Conservation (phyloP, 1,140 invertebrate species). For the Meloidogyne chitwoodi region DNA sequence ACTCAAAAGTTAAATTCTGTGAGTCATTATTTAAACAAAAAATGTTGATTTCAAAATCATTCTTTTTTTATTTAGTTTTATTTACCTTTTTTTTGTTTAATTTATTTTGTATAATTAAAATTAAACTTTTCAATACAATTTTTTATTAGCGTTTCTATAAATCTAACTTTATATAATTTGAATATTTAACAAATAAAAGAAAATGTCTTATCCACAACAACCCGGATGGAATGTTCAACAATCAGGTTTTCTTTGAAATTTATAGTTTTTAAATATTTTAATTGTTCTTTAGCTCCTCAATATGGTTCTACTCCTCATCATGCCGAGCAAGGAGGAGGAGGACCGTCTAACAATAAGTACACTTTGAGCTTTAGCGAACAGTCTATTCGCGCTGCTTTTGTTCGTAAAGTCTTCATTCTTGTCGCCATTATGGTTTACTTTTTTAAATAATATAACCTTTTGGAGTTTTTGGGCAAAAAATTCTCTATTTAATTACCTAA, state of each 20-base stretch:
- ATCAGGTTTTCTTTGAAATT: conserved; percentile 1
- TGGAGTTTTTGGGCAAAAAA: neutral
- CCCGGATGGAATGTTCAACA: conserved; percentile 14
- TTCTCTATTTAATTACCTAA: no score
- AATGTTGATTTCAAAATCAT: no score
- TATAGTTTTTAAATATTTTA: neutral
- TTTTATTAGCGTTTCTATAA: neutral
- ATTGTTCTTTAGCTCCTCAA: neutral
- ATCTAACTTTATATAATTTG: neutral
- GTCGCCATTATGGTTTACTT: conserved; percentile 51
- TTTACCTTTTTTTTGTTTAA: no score
- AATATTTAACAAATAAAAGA: neutral
- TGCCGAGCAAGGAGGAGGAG: conserved; percentile 12
- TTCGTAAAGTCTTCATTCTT: conserved; percentile 55
- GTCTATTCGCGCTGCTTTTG: conserved; percentile 52
- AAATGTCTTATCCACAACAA: conserved; percentile 7
- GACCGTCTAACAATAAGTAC: no score
- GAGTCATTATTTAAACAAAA: no score
- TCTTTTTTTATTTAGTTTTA: no score
- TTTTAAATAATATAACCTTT: neutral
- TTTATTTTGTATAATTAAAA: no score
- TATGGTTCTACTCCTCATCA: neutral
- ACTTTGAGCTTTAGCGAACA: conserved; percentile 33
- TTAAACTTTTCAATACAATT: no score
- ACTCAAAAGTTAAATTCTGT: no score